These are phyloP conservation scores for Yponomeuta cagnagella DNA, from an alignment of 2,888 invertebrate genomes.

Conservation along the genomic window DNA sequence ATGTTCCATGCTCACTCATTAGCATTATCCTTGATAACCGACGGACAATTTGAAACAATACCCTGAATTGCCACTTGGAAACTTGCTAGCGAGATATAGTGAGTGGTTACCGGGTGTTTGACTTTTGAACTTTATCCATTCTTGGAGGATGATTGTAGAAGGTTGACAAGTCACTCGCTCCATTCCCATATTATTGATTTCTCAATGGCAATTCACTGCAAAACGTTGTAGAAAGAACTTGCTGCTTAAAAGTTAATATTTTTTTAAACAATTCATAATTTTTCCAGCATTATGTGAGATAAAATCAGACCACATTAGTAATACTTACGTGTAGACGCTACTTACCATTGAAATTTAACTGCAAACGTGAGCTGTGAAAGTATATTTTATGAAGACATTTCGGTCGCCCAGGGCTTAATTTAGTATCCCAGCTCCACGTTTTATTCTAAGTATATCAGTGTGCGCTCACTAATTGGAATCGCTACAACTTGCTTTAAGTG, in stretches of 20 bases:
- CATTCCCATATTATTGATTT: neutral
- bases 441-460: constrained; percentile 36
- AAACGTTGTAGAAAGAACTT: neutral
- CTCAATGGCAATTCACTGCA: neutral
- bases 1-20: constrained; percentile 5
- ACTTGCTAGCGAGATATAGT: neutral
- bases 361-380: constrained; percentile 17
- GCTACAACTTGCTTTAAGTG: constrained; percentile 35
- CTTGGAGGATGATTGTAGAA: neutral
- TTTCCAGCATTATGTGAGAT: neutral
- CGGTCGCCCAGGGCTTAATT: constrained; percentile 27
- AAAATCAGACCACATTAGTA: constrained; percentile 11
- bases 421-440: constrained; percentile 26
- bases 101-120: neutral
- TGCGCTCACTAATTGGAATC: constrained; percentile 31
- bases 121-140: neutral
- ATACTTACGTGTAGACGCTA: neutral
- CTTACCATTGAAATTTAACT: constrained; percentile 8
- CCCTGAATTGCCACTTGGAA: neutral
- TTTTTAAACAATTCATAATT: neutral
- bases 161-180: neutral
- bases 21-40: constrained; percentile 9
- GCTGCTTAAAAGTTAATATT: neutral
- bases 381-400: constrained; percentile 31
- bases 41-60: neutral